Percentiles rank a stretch among this genome's conserved stretches.
Evolutionary conservation across 1,140 invertebrate genomes (phyloP).

Genomic region (Pantala flavescens): DNA sequence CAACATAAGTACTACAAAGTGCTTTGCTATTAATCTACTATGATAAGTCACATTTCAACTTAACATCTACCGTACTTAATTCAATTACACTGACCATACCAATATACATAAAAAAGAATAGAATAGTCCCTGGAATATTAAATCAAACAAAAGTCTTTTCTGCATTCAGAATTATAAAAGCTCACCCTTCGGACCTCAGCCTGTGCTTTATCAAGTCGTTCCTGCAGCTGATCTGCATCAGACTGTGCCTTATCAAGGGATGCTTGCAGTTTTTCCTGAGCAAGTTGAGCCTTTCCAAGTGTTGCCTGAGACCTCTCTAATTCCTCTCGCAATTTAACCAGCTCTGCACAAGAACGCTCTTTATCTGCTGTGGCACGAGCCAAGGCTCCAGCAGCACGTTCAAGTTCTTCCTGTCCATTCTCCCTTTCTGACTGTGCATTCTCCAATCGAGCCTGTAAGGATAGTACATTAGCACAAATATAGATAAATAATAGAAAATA

Average conservation of each 20-base stretch:
- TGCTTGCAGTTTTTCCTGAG: constrained; percentile 82
- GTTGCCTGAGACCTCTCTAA: constrained; percentile 79
- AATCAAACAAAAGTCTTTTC: no score
- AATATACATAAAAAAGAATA: no score
- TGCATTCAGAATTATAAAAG: constrained; percentile 18
- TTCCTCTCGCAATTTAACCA: constrained; percentile 84
- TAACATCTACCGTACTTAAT: no score
- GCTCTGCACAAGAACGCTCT: constrained; percentile 70
- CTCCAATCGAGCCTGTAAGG: constrained; percentile 85
- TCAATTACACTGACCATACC: no score
- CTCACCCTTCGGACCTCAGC: constrained; percentile 68
- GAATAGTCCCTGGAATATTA: no score
- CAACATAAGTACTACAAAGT: no score
- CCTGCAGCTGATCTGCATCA: constrained; percentile 81
- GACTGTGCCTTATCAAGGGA: constrained; percentile 78
- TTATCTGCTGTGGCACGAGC: constrained; percentile 75
- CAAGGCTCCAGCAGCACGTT: constrained; percentile 60
- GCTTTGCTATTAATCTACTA: no score
- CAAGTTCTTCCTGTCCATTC: constrained; percentile 81
- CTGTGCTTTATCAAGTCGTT: constrained; percentile 68
- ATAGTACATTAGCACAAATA: no score
- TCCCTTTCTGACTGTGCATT: constrained; percentile 90
- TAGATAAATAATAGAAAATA: no score
- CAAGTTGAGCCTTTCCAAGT: constrained; percentile 76
- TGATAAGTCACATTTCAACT: no score